These are phyloP conservation scores for Cyphomyrmex costatus DNA, from an alignment of 1,140 invertebrate genomes.

Conservation along the genomic window DNA sequence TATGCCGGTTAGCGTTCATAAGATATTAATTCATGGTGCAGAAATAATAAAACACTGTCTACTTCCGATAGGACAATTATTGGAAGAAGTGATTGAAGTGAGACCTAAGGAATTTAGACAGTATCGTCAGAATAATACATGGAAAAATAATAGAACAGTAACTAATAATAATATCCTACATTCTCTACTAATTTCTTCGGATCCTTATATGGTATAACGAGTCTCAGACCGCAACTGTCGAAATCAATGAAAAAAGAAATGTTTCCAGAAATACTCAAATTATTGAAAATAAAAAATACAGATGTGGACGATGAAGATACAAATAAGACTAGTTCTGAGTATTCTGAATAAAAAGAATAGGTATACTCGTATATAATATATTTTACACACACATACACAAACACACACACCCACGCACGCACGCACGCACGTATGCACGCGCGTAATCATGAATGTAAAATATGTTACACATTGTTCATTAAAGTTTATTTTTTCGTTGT, in stretches of 20 bases:
- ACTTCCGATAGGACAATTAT: not conserved
- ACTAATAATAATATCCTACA: not conserved
- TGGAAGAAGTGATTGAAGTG: not conserved
- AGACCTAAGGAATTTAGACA: not conserved
- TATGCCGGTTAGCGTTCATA: not conserved
- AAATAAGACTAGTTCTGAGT: not conserved
- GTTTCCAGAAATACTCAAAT: not conserved
- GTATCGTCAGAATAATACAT: not conserved
- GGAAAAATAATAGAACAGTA: not conserved
- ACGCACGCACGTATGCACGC: too few species aligned
- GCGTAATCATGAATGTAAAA: too few species aligned
- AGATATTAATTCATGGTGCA: not conserved
- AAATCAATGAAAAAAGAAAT: not conserved
- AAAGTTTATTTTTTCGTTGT: too few species aligned
- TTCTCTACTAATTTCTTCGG: not conserved
- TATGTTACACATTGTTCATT: too few species aligned
- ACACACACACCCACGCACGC: too few species aligned
- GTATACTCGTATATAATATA: not conserved
- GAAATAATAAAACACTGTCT: not conserved
- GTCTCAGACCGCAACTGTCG: not conserved
- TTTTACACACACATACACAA: too few species aligned
- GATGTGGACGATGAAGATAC: not conserved
- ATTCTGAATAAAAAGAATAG: not conserved
- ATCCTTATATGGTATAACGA: not conserved
- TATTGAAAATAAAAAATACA: not conserved